Percentiles rank a stretch among this genome's conserved stretches.
Conservation (phyloP, 1,140 invertebrate species). For the Pseudomyrmex sp. region DNA sequence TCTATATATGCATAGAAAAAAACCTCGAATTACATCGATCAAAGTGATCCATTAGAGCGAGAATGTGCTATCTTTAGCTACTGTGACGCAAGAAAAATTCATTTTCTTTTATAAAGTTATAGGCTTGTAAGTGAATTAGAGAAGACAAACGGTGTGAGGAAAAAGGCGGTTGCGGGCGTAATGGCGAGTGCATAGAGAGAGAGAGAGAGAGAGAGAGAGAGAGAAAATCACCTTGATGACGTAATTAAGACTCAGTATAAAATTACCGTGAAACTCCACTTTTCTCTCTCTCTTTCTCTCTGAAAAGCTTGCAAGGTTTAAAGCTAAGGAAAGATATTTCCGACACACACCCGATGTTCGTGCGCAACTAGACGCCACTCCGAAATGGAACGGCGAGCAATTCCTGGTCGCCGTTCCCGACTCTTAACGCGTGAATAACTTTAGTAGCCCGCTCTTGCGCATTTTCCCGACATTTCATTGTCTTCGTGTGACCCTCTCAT, state of each 20-base stretch:
- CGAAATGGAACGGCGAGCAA: constrained; percentile 56
- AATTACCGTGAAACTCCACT: constrained; percentile 7
- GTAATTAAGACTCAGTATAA: constrained; percentile 51
- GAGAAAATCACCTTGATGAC: constrained; percentile 25
- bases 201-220: background rate
- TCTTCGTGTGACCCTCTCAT: constrained; percentile 23
- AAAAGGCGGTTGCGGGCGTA: background rate
- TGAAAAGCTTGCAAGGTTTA: constrained; percentile 27
- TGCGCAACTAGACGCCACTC: constrained; percentile 3
- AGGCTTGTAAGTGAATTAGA: constrained; percentile 33
- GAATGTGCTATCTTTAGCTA: background rate
- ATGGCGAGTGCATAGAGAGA: background rate
- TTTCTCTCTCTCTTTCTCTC: too few species aligned
- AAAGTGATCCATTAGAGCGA: background rate
- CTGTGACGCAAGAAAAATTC: constrained; percentile 5
- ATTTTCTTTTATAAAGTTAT: background rate
- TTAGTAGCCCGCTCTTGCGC: constrained; percentile 42
- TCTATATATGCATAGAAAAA: too few species aligned
- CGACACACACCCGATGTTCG: constrained; percentile 41
- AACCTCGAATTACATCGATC: constrained; percentile 2
- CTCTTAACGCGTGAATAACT: constrained; percentile 55
- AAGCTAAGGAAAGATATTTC: constrained; percentile 50
- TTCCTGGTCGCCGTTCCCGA: constrained; percentile 33
- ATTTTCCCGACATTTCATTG: constrained; percentile 57
- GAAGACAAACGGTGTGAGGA: background rate